Percentiles rank a stretch among this genome's conserved stretches.
These are phyloP conservation scores for Nasonovia ribisnigri DNA, from an alignment of 2,888 invertebrate genomes.

Conservation along the genomic window DNA sequence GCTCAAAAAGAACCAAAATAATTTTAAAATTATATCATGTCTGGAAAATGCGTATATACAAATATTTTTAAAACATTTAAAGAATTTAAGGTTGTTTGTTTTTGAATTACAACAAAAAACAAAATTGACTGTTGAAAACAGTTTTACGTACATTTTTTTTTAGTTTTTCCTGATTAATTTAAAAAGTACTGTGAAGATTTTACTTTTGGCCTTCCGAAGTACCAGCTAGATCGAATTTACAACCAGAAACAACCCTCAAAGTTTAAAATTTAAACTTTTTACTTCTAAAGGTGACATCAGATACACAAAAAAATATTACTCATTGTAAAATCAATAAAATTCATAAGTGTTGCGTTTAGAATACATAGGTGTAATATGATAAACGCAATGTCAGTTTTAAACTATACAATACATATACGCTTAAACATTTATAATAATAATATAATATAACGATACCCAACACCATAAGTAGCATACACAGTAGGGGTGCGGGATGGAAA, in stretches of 20 bases:
- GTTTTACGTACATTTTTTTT: neutral
- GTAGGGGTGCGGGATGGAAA: neutral
- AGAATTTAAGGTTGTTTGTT: neutral
- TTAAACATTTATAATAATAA: neutral
- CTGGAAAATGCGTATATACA: too few species aligned
- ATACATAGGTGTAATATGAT: neutral
- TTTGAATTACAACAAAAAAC: neutral
- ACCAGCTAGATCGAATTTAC: neutral
- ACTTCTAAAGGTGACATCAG: neutral
- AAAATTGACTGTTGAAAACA: neutral
- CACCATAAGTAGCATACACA: neutral
- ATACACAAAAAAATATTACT: neutral
- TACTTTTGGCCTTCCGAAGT: neutral
- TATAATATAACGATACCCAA: neutral
- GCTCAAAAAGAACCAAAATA: too few species aligned
- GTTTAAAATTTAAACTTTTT: neutral
- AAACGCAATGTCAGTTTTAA: neutral
- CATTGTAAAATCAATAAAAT: neutral
- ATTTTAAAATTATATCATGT: too few species aligned
- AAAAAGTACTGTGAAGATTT: neutral
- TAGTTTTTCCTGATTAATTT: neutral
- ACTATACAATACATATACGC: neutral
- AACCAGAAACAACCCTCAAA: neutral
- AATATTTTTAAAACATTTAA: neutral
- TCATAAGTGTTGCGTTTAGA: neutral